A percentile compares a stretch with the other conserved stretches of the same genome.
Evolutionary conservation across 1,140 invertebrate genomes (phyloP).

Genomic region (Frieseomelitta varia): DNA sequence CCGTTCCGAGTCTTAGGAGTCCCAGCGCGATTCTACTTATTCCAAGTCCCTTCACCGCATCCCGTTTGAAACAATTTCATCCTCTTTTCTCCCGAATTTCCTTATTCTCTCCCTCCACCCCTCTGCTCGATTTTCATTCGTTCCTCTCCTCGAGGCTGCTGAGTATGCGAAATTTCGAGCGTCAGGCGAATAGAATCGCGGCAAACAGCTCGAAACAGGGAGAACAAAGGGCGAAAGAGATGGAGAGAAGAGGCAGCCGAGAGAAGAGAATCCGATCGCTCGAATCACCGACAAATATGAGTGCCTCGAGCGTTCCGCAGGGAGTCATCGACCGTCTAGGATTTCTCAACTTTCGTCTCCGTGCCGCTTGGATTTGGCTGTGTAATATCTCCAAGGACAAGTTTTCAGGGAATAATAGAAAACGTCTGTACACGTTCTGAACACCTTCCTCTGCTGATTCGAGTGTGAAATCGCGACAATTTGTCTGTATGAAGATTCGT

Average conservation of each 20-base stretch:
- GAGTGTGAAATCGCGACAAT: not conserved
- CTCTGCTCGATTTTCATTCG: not conserved
- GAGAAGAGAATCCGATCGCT: conserved; percentile 37
- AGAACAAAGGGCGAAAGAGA: not conserved
- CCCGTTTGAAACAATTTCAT: conserved; percentile 17
- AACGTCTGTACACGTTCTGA: not conserved
- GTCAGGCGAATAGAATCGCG: conserved; percentile 22
- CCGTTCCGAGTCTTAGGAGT: not conserved
- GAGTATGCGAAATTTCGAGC: conserved; percentile 29
- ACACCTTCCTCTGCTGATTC: not conserved
- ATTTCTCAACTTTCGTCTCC: conserved; percentile 37
- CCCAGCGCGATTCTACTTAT: not conserved
- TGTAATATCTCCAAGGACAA: conserved; percentile 31
- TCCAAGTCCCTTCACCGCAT: not conserved
- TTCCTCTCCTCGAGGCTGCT: not conserved
- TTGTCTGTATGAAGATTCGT: not conserved
- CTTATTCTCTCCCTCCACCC: not conserved
- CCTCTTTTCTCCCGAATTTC: not conserved
- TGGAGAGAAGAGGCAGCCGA: not conserved
- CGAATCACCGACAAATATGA: conserved; percentile 65
- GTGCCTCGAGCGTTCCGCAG: conserved; percentile 42
- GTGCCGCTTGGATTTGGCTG: conserved; percentile 8
- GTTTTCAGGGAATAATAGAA: conserved; percentile 32
- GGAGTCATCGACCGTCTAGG: conserved; percentile 62
- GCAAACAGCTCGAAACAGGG: conserved; percentile 43